phyloP scores from a whole-genome alignment of 2,113 vertebrate genomes.

The Poeciliopsis prolifica region DNA sequence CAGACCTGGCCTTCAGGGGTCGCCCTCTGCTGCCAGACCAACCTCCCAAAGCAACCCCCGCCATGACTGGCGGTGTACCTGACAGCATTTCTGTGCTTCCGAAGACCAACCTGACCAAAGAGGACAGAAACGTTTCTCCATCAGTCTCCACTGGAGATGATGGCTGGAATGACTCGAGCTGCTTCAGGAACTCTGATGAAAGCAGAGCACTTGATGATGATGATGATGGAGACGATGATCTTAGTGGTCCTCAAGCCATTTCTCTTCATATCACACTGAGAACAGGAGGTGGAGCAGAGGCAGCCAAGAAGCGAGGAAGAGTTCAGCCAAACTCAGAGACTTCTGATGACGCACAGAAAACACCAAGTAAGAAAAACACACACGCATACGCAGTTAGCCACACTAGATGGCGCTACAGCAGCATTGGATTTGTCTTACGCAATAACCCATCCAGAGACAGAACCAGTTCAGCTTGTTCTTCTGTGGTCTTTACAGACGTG shows the following conservation, averaged over 20 bases:
- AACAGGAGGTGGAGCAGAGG: constrained; percentile 15
- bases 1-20: constrained; percentile 82
- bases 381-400: too few relatives aligned
- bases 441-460: too few relatives aligned
- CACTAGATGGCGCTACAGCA: too few relatives aligned
- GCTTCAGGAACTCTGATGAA: neutral
- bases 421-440: too few relatives aligned
- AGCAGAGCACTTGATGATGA: neutral
- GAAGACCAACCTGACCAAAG: neutral
- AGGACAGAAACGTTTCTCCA: neutral
- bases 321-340: neutral
- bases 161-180: neutral
- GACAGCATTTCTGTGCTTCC: neutral
- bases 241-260: constrained; percentile 71
- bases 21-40: constrained; percentile 51
- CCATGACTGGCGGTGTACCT: constrained; percentile 7
- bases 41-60: constrained; percentile 37
- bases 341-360: neutral
- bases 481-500: too few relatives aligned
- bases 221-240: constrained; percentile 30
- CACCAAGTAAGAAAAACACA: constrained; percentile 28
- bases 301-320: neutral
- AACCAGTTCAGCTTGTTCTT: too few relatives aligned
- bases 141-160: neutral
- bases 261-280: constrained; percentile 65